Conservation (phyloP, 2,888 invertebrate genomes). For the Phyllotreta striolata region DNA sequence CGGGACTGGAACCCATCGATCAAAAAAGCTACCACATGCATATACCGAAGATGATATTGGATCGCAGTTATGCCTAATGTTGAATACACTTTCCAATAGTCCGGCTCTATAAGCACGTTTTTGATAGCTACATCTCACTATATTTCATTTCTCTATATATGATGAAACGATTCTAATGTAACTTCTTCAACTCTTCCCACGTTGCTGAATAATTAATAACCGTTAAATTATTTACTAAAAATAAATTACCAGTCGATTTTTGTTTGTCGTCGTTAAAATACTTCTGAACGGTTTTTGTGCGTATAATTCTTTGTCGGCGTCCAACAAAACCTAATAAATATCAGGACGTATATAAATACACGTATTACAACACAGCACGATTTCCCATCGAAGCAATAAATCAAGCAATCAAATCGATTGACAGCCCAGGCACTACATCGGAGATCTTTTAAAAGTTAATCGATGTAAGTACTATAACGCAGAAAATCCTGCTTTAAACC, state of each 20-base stretch:
- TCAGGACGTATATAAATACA: constrained; percentile 28
- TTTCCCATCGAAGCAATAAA: constrained; percentile 44
- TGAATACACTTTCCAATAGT: too few species aligned
- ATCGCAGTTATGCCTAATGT: too few species aligned
- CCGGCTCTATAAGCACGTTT: too few species aligned
- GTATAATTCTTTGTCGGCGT: constrained; percentile 22
- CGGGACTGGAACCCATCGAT: constrained; percentile 36
- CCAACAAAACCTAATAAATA: constrained; percentile 18
- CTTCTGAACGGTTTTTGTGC: not conserved
- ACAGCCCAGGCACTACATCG: constrained; percentile 48
- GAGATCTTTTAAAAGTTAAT: constrained; percentile 44
- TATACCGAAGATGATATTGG: too few species aligned
- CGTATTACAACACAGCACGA: constrained; percentile 42
- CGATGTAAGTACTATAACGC: too few species aligned
- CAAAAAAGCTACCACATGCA: constrained; percentile 17
- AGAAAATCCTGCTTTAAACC: too few species aligned
- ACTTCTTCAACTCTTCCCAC: too few species aligned
- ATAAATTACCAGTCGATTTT: constrained; percentile 3
- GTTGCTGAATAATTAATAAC: constrained; percentile 3
- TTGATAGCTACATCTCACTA: too few species aligned
- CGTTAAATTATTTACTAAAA: not conserved
- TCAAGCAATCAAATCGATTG: constrained; percentile 51
- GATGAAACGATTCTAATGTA: too few species aligned
- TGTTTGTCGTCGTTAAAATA: constrained; percentile 6
- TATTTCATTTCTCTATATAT: too few species aligned